Evolutionary conservation across 1,140 invertebrate genomes (phyloP).

Genomic region (Globodera rostochiensis): DNA sequence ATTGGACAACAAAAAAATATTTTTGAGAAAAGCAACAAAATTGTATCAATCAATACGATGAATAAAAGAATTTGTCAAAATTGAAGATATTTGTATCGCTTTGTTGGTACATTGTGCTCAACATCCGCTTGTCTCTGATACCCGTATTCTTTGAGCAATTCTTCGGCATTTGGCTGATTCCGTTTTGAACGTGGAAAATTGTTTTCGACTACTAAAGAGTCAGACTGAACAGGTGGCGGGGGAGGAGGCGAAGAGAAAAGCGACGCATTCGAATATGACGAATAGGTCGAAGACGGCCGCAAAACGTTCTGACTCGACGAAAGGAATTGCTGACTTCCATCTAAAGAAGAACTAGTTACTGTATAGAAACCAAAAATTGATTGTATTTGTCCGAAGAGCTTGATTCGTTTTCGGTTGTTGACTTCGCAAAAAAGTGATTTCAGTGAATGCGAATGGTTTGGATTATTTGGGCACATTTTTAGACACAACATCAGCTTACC

Average conservation of each 20-base stretch:
- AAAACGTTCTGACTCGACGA: background rate
- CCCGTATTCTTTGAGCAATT: slow-evolving; percentile 26
- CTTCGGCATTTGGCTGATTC: slow-evolving; percentile 2
- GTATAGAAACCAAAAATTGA: too few relatives aligned
- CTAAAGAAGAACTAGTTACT: background rate
- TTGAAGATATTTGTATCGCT: slow-evolving; percentile 1
- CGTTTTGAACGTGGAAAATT: background rate
- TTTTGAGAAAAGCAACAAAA: background rate
- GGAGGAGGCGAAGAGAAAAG: background rate
- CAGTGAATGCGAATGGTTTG: too few relatives aligned
- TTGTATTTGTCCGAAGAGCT: too few relatives aligned
- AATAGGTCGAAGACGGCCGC: background rate
- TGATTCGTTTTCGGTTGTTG: too few relatives aligned
- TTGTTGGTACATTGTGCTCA: background rate
- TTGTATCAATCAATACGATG: too few relatives aligned
- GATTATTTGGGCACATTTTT: too few relatives aligned
- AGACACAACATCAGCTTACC: too few relatives aligned
- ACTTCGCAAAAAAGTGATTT: too few relatives aligned
- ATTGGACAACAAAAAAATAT: too few relatives aligned
- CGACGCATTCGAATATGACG: background rate
- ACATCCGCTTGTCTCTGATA: slow-evolving; percentile 8
- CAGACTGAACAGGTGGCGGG: background rate
- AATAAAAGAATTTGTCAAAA: background rate
- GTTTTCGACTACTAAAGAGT: background rate
- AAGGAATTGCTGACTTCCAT: background rate